Base-by-base conservation (phyloP, 2,888 invertebrate species). In the Sialis lutaria region DNA sequence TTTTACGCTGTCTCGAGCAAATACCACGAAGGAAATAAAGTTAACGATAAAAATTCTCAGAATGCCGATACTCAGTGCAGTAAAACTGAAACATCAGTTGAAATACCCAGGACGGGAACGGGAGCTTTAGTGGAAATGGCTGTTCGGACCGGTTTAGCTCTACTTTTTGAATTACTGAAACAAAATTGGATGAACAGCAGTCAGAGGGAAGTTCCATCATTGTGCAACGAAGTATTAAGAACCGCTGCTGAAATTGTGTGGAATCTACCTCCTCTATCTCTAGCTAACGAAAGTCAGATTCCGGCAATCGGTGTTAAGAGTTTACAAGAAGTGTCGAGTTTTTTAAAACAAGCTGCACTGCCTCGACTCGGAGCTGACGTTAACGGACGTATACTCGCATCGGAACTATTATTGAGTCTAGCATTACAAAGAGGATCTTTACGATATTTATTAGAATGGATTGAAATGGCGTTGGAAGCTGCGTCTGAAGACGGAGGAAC, bases 91-190 rank as follows among this genome's bases (percentile, higher is more conserved):
- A 44, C 50, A 48, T 45, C 42, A 46, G 50, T 41, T 40, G 53
- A 51, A 44, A 42, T 51, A 6, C 50, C 50, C 41, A 51, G 58
- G 34, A 58, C 59, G 40, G 68, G 69, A 34, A 67, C 69, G 35
- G 69, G 73, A 55, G 74, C 74, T 2, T 60, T 78, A 46, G 59
- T 77, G 41, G 75, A 77, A 62, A 67, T 78, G 53, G 75, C 75
- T 6, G 73, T 77, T 2, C 71, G 71, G 58, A 75, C 76, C 39
- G 75, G 75, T 1, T 62, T 77, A 6, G 73, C 69, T 50, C 60
- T 77, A 42, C 56, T 77, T 30, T 77, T 78, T 58, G 69, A 74
- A 6, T 58, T 77, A 31, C 62, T 78, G 13, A 62, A 65, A 51
- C 74, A 77, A 55, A 76, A 74, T 58, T 77, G 76, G 76, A 63